A percentile compares a stretch with the other conserved stretches of the same genome.
Conservation (phyloP, 2,113 vertebrate genomes). For the Bubo blakistoni region DNA sequence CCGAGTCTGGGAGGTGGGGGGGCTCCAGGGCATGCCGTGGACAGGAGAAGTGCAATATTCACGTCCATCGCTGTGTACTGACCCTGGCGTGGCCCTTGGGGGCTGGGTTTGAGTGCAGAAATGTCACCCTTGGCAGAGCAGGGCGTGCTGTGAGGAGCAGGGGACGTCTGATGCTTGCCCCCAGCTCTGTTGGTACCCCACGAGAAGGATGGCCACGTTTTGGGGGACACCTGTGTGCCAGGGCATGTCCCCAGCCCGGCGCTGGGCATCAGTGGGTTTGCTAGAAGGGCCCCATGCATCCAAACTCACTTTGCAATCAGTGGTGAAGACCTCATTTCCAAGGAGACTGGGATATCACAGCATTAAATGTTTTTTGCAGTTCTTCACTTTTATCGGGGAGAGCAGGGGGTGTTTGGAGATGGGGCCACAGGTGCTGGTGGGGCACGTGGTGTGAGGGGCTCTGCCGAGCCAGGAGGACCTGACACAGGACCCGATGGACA, state of each 20-base stretch:
- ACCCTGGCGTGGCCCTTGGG: not conserved
- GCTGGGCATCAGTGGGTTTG: not conserved
- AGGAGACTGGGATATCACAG: not conserved
- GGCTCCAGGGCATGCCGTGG: not conserved
- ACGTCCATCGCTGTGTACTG: not conserved
- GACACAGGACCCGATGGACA: not conserved
- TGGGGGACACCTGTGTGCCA: not conserved
- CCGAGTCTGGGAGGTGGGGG: not conserved
- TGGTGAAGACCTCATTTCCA: not conserved
- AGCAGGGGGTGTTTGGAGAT: not conserved
- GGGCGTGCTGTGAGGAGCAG: not conserved
- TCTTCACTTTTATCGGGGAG: not conserved
- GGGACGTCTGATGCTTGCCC: not conserved
- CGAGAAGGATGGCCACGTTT: not conserved
- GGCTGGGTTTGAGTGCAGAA: not conserved
- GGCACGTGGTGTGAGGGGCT: not conserved
- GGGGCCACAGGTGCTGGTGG: not conserved
- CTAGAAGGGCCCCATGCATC: not conserved
- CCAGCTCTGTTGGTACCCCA: not conserved
- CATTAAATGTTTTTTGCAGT: not conserved
- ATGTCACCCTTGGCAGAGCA: not conserved
- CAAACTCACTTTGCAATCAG: not conserved
- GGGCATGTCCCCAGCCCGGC: not conserved
- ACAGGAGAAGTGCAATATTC: constrained; percentile 28
- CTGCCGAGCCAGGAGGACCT: not conserved